A percentile compares a stretch with the other conserved stretches of the same genome.
These are phyloP conservation scores for Lycia hirtaria DNA, from an alignment of 2,888 invertebrate genomes.

Conservation along the genomic window DNA sequence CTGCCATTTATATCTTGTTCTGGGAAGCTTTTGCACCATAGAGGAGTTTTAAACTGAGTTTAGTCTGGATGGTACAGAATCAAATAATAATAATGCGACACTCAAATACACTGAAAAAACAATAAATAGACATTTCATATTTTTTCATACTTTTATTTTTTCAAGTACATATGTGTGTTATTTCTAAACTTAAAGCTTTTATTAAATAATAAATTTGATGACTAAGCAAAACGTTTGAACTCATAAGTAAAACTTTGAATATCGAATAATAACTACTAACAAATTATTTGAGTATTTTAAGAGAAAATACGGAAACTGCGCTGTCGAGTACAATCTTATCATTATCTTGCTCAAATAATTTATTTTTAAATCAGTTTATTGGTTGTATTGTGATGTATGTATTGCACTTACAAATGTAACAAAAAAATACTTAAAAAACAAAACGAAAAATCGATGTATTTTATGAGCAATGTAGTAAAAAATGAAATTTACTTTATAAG, in stretches of 20 bases:
- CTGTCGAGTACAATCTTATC: neutral
- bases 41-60: no score
- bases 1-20: no score
- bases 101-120: neutral
- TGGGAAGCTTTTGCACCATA: no score
- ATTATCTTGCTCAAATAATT: conserved; percentile 4
- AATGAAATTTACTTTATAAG: neutral
- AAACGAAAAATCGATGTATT: conserved; percentile 5
- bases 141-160: neutral
- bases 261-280: neutral
- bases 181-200: neutral
- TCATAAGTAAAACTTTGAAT: neutral
- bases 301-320: neutral
- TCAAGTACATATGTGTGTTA: neutral
- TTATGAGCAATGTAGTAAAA: conserved; percentile 4
- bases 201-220: neutral
- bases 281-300: conserved; percentile 15
- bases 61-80: no score
- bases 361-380: neutral
- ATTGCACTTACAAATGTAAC: conserved; percentile 21
- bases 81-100: no score
- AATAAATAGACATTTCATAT: neutral
- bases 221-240: neutral
- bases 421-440: neutral
- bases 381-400: conserved; percentile 18